Percentiles rank a stretch among this genome's conserved stretches.
phyloP scores from a whole-genome alignment of 2,888 invertebrate genomes.

The Rhamphomyia laevipes region DNA sequence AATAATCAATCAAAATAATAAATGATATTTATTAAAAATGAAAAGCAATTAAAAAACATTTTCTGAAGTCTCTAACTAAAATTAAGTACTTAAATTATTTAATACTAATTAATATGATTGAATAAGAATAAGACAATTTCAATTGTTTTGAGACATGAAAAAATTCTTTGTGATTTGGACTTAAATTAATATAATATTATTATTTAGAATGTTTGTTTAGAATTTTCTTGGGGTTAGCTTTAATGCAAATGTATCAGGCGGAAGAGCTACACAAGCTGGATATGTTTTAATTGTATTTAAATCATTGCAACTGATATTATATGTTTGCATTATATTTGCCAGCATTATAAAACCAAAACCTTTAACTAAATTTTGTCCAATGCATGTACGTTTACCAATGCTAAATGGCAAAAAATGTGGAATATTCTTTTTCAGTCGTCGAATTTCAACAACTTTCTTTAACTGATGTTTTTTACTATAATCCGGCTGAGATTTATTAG shows the following conservation, averaged over 20 bases:
- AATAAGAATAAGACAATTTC: too few species aligned
- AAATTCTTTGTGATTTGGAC: too few species aligned
- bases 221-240: constrained; percentile 41
- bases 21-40: too few species aligned
- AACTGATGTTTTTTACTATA: background rate
- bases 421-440: constrained; percentile 40
- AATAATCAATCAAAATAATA: too few species aligned
- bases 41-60: too few species aligned
- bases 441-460: constrained; percentile 21
- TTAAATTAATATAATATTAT: too few species aligned
- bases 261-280: constrained; percentile 59
- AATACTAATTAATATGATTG: too few species aligned
- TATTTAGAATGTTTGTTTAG: too few species aligned
- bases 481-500: background rate
- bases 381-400: constrained; percentile 67
- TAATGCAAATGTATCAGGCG: constrained; percentile 55
- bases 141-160: too few species aligned
- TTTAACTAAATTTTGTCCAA: constrained; percentile 64
- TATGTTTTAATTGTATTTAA: constrained; percentile 42
- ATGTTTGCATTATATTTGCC: constrained; percentile 55
- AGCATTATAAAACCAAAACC: constrained; percentile 60
- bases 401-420: constrained; percentile 70
- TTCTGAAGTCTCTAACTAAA: too few species aligned
- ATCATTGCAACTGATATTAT: constrained; percentile 47
- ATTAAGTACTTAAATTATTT: too few species aligned